A percentile compares a stretch with the other conserved stretches of the same genome.
These are phyloP conservation scores for Orcinus orca DNA, from an alignment of 2,113 vertebrate genomes.

Conservation along the genomic window DNA sequence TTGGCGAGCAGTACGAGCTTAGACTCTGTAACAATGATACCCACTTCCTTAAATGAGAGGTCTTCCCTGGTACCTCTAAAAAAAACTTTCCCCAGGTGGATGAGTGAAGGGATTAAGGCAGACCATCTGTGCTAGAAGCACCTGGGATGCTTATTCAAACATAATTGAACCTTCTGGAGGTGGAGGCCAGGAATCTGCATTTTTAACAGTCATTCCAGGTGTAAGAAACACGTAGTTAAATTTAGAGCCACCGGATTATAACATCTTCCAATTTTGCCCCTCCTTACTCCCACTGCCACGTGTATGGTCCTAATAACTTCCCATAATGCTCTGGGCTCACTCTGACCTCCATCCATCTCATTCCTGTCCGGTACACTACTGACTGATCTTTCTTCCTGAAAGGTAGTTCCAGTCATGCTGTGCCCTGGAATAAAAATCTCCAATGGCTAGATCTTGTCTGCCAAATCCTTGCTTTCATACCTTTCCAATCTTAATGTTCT, in stretches of 20 bases:
- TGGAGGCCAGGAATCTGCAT: background rate
- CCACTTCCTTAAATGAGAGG: background rate
- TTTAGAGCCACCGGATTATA: background rate
- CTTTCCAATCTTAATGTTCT: background rate
- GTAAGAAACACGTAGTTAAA: background rate
- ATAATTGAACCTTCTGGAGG: background rate
- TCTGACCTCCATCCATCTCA: background rate
- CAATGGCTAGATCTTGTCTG: background rate
- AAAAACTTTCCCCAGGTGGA: background rate
- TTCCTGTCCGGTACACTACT: background rate
- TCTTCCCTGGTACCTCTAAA: background rate
- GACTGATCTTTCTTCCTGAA: background rate
- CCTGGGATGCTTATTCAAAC: background rate
- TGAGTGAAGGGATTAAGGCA: background rate
- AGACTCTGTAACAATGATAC: background rate
- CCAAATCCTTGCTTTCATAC: background rate
- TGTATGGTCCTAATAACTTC: background rate
- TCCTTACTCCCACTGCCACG: background rate
- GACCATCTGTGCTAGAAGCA: background rate
- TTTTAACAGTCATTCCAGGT: background rate
- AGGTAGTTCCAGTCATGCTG: background rate
- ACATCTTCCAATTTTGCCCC: background rate
- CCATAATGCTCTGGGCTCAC: background rate
- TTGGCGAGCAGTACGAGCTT: background rate
- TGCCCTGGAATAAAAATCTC: background rate